Evolutionary conservation across 1,140 invertebrate species (phyloP), one percentile per base, ranked within the genome.

Genomic region (Lamellibrachia luymesi): DNA sequence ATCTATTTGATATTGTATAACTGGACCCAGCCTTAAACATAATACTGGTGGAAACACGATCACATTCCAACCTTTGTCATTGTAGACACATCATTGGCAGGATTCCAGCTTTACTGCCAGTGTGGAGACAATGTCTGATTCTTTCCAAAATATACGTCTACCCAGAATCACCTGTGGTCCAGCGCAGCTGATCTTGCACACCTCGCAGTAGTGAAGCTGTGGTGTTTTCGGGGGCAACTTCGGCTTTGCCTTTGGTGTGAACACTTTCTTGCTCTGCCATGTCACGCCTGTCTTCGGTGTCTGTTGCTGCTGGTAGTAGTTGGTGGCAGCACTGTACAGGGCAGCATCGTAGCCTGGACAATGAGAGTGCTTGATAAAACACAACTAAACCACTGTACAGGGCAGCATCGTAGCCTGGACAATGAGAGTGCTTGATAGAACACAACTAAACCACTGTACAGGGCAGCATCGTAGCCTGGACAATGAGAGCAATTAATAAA

Each of bases 111-210:
- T 38, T 38, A 38, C 38, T 38, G 38, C 38, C 38, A 38, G 38
- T 38, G 38, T 38, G 38, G 38, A 38, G 38, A 38, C 38, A 38
- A 38, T 38, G 38, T 38, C 38, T 38, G 38, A 38, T 38, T 38
- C 38, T 38, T 38, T 38, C 38, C 38, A 38, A 38, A 38, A 38
- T 38, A 38, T 38, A 38, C 38, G 38, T 38, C 38, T 38, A 27
- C 89, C 8, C 91, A 1, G 52, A 22, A 93, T 94, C 95, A 98
- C 97, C 97, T 98, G 98, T 2, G 98, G 98, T 1, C 98, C 98
- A 94, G 98, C 98, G 97, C 98, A 99, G 94, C 98, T 99, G 95
- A 99, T 99, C 96, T 99, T 99, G 96, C 99, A 99, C 5, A 99
- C 96, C 94, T 96, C 96, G 95, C 96, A 96, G 93, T 96, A 96